Evolutionary conservation across 2,113 vertebrate genomes (phyloP).

Genomic region (Tonatia bakeri): DNA sequence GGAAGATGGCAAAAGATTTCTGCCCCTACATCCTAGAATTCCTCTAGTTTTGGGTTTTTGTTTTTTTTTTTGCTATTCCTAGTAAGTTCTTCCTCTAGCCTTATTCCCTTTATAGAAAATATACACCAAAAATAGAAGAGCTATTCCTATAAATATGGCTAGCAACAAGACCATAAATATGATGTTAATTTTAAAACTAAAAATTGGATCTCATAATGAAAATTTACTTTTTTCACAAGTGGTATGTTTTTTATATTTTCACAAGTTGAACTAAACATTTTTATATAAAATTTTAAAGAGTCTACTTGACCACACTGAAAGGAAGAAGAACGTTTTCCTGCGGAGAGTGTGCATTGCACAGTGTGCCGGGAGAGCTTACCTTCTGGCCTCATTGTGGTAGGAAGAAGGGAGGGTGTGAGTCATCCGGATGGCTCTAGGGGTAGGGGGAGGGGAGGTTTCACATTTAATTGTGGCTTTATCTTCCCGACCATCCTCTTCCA

Average conservation of each 20-base stretch:
- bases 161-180: background rate
- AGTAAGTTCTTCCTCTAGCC: background rate
- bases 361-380: constrained; percentile 76
- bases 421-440: constrained; percentile 95
- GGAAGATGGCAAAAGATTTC: background rate
- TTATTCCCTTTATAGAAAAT: background rate
- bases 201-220: background rate
- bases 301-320: background rate
- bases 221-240: background rate
- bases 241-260: background rate
- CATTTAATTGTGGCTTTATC: constrained; percentile 99
- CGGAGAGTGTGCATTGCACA: rapidly evolving
- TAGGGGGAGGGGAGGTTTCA: constrained; percentile 96
- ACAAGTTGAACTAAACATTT: background rate
- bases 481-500: constrained; percentile 95
- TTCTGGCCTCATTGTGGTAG: constrained; percentile 94
- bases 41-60: background rate
- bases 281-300: background rate
- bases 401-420: constrained; percentile 97
- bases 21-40: background rate
- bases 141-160: background rate
- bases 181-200: background rate
- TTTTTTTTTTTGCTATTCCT: background rate
- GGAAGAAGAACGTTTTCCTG: background rate
- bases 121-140: background rate